phyloP scores from a whole-genome alignment of 2,113 vertebrate genomes.

The Amphiprion percula region DNA sequence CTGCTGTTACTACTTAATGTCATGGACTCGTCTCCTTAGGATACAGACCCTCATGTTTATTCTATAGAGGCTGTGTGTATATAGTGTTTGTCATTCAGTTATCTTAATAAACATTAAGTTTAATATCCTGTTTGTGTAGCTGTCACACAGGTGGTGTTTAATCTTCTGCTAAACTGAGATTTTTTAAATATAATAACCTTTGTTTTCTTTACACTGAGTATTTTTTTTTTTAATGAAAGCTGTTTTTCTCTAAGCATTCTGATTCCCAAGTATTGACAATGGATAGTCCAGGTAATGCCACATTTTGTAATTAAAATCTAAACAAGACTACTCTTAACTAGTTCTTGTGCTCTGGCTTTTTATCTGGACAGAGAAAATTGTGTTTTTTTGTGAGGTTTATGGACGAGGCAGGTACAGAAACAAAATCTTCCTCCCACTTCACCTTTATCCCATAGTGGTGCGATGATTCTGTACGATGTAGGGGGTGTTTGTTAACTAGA shows the following conservation, averaged over 20 bases:
- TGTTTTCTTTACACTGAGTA: no score
- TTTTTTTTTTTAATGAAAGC: no score
- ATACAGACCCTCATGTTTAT: neutral
- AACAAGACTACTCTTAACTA: no score
- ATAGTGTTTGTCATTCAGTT: no score
- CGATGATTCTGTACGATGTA: neutral
- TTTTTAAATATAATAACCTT: neutral
- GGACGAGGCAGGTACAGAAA: neutral
- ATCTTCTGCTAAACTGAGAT: neutral
- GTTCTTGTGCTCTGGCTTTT: no score
- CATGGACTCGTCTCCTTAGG: no score
- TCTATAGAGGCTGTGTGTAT: no score
- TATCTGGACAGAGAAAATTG: neutral
- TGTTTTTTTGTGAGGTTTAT: neutral
- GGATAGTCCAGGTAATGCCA: no score
- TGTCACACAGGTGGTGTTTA: neutral
- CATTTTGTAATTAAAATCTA: no score
- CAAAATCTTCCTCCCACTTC: neutral
- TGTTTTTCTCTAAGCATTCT: no score
- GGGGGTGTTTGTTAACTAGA: neutral
- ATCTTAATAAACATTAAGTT: neutral
- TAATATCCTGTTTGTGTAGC: neutral
- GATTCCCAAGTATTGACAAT: no score
- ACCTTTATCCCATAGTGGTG: neutral
- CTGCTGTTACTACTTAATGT: no score